These are phyloP conservation scores for Parnassius glacialis DNA, from an alignment of 2,888 invertebrate genomes.

Conservation along the genomic window DNA sequence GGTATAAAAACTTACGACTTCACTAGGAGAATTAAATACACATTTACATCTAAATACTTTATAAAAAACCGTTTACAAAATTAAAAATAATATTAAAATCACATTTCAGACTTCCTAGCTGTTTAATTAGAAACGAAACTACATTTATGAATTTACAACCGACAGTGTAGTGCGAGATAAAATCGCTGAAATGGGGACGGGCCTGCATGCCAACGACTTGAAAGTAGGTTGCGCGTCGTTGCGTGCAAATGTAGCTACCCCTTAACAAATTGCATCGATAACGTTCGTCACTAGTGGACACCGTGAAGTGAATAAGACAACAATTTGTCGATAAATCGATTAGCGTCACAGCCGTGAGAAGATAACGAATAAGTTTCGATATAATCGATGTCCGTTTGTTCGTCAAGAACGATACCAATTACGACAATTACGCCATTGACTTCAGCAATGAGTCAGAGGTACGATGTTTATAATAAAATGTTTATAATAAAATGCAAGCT, in stretches of 20 bases:
- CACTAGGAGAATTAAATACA: background rate
- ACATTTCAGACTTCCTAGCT: slow-evolving; percentile 12
- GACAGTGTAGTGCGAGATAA: slow-evolving; percentile 12
- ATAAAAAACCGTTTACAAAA: background rate
- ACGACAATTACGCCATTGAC: slow-evolving; percentile 16
- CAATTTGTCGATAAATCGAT: slow-evolving; percentile 41
- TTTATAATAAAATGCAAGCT: background rate
- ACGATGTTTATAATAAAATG: background rate
- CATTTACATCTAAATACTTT: background rate
- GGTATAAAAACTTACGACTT: too few species aligned
- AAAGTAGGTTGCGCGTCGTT: slow-evolving; percentile 15
- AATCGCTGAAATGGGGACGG: slow-evolving; percentile 17
- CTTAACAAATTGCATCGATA: slow-evolving; percentile 17
- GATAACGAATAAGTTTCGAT: slow-evolving; percentile 22
- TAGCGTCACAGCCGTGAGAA: slow-evolving; percentile 44
- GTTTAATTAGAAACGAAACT: slow-evolving; percentile 14
- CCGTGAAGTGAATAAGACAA: slow-evolving; percentile 36
- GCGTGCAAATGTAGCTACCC: slow-evolving; percentile 12
- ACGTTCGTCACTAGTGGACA: slow-evolving; percentile 15
- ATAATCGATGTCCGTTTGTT: slow-evolving; percentile 16
- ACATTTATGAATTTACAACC: slow-evolving; percentile 17
- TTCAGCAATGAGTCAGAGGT: slow-evolving; percentile 16
- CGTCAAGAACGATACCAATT: slow-evolving; percentile 21
- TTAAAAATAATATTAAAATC: background rate
- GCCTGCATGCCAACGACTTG: slow-evolving; percentile 17